Evolutionary conservation across 2,888 invertebrate genomes (phyloP).

Genomic region (Nasonia oneida): DNA sequence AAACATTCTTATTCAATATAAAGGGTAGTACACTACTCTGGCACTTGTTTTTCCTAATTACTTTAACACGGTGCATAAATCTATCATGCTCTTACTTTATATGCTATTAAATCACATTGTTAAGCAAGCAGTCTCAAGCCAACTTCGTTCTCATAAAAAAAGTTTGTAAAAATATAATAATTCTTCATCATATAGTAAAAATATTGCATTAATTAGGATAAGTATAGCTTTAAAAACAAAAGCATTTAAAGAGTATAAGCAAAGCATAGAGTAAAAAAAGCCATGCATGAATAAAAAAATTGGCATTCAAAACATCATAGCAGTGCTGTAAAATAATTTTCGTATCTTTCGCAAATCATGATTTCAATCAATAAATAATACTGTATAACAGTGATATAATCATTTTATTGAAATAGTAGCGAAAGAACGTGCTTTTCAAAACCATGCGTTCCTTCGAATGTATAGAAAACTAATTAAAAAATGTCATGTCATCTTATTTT

Average conservation of each 20-base stretch:
- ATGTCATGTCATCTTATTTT: no score
- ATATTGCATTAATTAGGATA: conserved; percentile 28
- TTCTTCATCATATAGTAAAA: conserved; percentile 24
- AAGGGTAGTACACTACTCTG: neutral
- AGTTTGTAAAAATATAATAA: conserved; percentile 18
- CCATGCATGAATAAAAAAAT: conserved; percentile 44
- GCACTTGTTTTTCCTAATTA: neutral
- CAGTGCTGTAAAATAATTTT: conserved; percentile 34
- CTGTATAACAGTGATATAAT: neutral
- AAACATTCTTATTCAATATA: conserved; percentile 15
- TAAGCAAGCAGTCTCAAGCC: conserved; percentile 30
- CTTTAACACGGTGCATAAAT: conserved; percentile 14
- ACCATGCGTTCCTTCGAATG: no score
- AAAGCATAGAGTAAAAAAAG: conserved; percentile 41
- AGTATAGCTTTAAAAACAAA: conserved; percentile 19
- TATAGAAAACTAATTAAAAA: no score
- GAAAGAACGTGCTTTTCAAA: neutral
- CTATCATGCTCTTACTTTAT: conserved; percentile 35
- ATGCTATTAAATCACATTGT: conserved; percentile 37
- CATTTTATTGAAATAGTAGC: neutral
- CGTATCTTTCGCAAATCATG: neutral
- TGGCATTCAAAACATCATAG: conserved; percentile 3
- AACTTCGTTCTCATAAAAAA: conserved; percentile 28
- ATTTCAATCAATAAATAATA: neutral
- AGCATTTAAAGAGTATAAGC: neutral